phyloP scores from a whole-genome alignment of 2,797 vertebrate species.

The Pseudotriccus pelzelni region DNA sequence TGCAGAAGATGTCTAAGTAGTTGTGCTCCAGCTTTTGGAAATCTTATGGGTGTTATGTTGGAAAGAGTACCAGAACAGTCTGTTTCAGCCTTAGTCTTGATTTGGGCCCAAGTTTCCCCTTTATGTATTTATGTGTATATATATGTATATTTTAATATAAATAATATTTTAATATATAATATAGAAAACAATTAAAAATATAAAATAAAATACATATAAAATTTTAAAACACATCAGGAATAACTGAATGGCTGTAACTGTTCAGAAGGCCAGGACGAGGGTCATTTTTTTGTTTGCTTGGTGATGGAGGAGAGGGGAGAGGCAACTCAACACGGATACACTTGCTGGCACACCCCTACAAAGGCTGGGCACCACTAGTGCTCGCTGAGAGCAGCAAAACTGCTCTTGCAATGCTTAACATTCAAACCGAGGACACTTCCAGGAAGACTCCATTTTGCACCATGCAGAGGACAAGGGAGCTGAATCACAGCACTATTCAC shows the following conservation, averaged over 20 bases:
- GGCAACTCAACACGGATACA: neutral
- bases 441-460: neutral
- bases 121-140: no score
- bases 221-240: neutral
- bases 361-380: neutral
- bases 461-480: neutral
- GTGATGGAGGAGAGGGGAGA: neutral
- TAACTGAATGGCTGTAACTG: neutral
- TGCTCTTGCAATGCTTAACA: neutral
- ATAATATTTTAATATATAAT: neutral
- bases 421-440: neutral
- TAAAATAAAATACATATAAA: neutral
- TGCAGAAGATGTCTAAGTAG: neutral
- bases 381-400: neutral
- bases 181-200: neutral
- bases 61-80: neutral
- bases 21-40: neutral
- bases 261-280: neutral
- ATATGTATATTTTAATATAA: neutral
- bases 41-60: neutral
- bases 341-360: neutral
- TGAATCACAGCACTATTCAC: conserved; percentile 22
- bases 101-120: neutral
- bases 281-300: neutral
- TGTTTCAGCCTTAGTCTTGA: neutral